These are phyloP conservation scores for Ectemnius cavifrons DNA, from an alignment of 2,888 invertebrate genomes.

Conservation along the genomic window DNA sequence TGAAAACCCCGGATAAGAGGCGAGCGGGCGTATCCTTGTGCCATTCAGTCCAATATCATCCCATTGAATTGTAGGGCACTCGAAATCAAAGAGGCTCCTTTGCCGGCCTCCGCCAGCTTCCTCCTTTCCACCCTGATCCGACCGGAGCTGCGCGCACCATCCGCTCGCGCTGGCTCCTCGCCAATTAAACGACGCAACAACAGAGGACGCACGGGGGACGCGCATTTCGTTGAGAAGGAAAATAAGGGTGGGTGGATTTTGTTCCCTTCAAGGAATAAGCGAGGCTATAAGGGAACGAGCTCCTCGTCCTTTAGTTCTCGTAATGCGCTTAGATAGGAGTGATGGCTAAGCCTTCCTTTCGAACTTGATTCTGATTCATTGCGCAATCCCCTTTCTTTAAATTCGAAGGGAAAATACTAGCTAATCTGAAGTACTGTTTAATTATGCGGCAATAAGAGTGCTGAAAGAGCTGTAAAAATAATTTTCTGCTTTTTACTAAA, in stretches of 20 bases:
- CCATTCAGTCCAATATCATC: constrained; percentile 2
- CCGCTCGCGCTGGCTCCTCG: background rate
- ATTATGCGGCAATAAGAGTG: no score
- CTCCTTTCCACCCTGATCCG: background rate
- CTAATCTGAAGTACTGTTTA: no score
- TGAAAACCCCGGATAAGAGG: constrained; percentile 3
- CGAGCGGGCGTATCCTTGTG: background rate
- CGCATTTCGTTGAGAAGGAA: constrained; percentile 1
- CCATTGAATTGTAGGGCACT: background rate
- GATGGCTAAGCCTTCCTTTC: no score
- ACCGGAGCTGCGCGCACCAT: background rate
- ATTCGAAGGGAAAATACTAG: no score
- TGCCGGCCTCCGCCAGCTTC: background rate
- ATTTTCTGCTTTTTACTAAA: no score
- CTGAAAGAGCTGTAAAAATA: no score
- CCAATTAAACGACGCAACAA: constrained; percentile 8
- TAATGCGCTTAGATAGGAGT: no score
- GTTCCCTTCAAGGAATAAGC: background rate
- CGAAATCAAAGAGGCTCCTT: constrained; percentile 5
- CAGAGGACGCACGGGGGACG: background rate
- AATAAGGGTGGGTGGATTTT: background rate
- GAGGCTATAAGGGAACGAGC: no score
- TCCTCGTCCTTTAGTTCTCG: no score
- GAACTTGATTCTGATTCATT: no score
- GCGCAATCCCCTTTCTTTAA: no score